Conservation (phyloP, 2,888 invertebrate species). For the Rhogogaster chlorosoma region DNA sequence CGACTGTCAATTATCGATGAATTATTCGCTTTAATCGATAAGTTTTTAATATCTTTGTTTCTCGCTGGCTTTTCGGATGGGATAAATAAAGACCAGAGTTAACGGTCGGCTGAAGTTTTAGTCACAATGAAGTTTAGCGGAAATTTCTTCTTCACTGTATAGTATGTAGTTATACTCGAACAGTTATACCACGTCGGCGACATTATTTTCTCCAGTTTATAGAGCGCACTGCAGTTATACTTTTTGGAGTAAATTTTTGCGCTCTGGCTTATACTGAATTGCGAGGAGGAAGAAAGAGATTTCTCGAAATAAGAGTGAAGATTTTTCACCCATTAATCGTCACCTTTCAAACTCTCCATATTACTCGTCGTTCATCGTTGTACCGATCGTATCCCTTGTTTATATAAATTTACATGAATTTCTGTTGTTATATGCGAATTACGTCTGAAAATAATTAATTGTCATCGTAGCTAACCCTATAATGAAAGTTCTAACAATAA, state of each 20-base stretch:
- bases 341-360: neutral
- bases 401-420: neutral
- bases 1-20: constrained; percentile 1
- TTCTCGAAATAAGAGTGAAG: neutral
- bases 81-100: neutral
- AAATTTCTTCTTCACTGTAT: neutral
- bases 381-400: neutral
- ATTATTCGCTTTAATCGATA: neutral
- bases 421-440: neutral
- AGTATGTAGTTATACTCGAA: neutral
- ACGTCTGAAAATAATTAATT: constrained; percentile 17
- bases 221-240: neutral
- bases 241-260: neutral
- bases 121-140: neutral
- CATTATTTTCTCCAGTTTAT: neutral
- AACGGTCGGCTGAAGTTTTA: neutral
- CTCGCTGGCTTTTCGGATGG: neutral
- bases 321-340: neutral
- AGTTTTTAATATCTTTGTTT: constrained; percentile 24
- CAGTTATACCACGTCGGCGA: neutral
- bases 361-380: neutral
- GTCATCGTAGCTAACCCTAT: neutral
- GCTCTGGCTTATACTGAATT: no score
- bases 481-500: constrained; percentile 17
- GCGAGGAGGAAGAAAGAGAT: neutral